Base-by-base conservation (phyloP, 2,797 vertebrate species). In the Ctenopoma multispine region DNA sequence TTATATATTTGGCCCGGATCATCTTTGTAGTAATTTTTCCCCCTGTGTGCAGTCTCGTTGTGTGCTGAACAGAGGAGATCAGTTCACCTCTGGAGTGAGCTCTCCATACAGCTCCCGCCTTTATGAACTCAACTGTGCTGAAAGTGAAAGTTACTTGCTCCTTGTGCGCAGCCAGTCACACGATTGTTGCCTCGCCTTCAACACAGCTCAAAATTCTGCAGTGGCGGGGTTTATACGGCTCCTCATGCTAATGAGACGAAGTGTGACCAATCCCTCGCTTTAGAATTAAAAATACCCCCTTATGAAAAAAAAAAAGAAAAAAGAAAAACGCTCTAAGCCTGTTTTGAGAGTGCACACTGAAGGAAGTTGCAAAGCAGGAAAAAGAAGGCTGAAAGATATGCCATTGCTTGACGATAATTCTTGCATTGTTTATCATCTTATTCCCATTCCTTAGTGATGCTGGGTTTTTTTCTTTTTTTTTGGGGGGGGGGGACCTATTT, bases 231-330 rank as follows among this genome's bases (percentile, higher is more conserved):
- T 96, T 96, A 94, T 96, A 96, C 92, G 77, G 89, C 94, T 94
- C 86, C 92, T 84, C 95, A 97, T 97, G 96, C 95, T 96, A 97
- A 97, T 96, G 87, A 87, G 90, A 91, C 86, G 64, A 87, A 90
- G 91, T 92, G 92, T 93, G 91, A 91, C 93, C 93, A 92, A 86
- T 85, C 75, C 83, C 87, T 84, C 83, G 89, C 91, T 92, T 86
- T 85, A 87, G 90, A 93, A 93, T 91, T 90, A 90, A 91, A 93
- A 92, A 92, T 92, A 90, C 75, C 81, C 81, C 82, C 80, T 81
- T 79, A 10, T 82, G 59, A 72, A 71, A 59, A 73, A 56, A 62
- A 69, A 61, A 56, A 51, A 57, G 27, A 44, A 49, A 21, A n/a
- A 53, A 81, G 43, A 36, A 59, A 48, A 48, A 48, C 20, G 54